Evolutionary conservation across 2,113 vertebrate genomes (phyloP).

Genomic region (Formicarius rufipectus): DNA sequence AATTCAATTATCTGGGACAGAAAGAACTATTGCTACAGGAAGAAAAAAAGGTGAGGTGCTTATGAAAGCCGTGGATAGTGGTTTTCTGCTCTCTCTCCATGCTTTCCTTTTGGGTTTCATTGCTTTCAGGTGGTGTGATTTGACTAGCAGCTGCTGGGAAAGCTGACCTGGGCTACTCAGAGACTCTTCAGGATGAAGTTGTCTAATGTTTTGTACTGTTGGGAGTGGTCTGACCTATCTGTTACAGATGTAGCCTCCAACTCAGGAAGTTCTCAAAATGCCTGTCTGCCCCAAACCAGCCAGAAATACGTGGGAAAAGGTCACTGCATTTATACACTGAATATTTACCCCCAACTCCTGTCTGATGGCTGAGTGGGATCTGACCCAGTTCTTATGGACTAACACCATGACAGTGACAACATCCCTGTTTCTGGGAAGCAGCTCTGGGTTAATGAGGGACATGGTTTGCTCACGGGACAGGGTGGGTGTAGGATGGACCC

Average conservation of each 20-base stretch:
- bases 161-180: background rate
- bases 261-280: constrained; percentile 3
- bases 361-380: background rate
- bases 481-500: background rate
- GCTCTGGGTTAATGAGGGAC: background rate
- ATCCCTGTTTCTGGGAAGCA: background rate
- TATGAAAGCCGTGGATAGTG: background rate
- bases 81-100: background rate
- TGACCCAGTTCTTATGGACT: background rate
- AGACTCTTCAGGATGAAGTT: background rate
- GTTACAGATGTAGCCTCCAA: background rate
- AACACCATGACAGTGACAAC: rapidly evolving
- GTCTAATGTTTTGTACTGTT: background rate
- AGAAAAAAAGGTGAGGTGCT: constrained; percentile 9
- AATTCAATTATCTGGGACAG: constrained; percentile 36
- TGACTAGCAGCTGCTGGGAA: background rate
- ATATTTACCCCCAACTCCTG: background rate
- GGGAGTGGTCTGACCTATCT: background rate
- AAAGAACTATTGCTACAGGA: constrained; percentile 2
- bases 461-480: background rate
- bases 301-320: background rate
- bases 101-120: background rate
- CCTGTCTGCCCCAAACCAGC: background rate
- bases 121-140: constrained; percentile 19
- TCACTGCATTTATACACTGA: background rate